These are phyloP conservation scores for Ceratosolen solmsi DNA, from an alignment of 1,140 invertebrate genomes.

Conservation along the genomic window DNA sequence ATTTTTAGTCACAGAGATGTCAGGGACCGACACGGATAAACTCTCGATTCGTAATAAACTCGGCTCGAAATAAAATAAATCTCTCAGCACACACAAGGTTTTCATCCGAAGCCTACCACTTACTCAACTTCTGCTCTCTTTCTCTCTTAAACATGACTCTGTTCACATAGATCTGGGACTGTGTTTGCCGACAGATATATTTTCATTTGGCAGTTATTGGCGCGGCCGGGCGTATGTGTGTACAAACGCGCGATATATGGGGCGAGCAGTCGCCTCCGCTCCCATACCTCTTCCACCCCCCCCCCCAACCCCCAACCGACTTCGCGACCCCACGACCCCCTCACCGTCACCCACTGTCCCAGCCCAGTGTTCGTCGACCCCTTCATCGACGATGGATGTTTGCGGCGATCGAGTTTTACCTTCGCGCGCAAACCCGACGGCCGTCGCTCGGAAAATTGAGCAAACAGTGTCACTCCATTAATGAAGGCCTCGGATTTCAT, in stretches of 20 bases:
- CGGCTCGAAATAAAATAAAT: neutral
- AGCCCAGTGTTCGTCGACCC: neutral
- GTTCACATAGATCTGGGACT: constrained; percentile 51
- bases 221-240: constrained; percentile 55
- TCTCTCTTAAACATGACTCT: neutral
- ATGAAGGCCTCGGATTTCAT: constrained; percentile 70
- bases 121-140: neutral
- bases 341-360: no score
- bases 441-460: constrained; percentile 34
- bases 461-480: constrained; percentile 65
- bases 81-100: neutral
- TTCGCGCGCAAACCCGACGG: constrained; percentile 34
- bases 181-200: constrained; percentile 73
- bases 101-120: neutral
- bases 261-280: neutral
- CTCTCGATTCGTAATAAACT: neutral
- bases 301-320: neutral
- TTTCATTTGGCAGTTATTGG: constrained; percentile 74
- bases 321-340: no score
- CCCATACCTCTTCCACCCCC: neutral
- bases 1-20: no score
- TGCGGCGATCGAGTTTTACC: neutral
- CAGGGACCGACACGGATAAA: no score
- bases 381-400: constrained; percentile 2
- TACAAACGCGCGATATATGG: constrained; percentile 2